A percentile compares a stretch with the other conserved stretches of the same genome.
These are phyloP conservation scores for Dromius quadrimaculatus DNA, from an alignment of 2,888 invertebrate species.

Conservation along the genomic window DNA sequence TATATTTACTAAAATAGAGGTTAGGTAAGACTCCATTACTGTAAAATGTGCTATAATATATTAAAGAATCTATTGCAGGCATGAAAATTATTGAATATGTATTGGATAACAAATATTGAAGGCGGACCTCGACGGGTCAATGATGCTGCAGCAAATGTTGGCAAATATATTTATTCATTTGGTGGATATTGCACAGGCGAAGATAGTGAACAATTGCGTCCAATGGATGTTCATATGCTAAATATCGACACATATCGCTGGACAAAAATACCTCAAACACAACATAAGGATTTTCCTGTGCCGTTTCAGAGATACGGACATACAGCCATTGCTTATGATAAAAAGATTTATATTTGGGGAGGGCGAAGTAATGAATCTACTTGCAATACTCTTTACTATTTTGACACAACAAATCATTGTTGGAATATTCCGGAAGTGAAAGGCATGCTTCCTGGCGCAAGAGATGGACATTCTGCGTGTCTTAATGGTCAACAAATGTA, in stretches of 20 bases:
- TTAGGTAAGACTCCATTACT: slow-evolving; percentile 23
- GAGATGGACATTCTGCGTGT: slow-evolving; percentile 94
- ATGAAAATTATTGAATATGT: slow-evolving; percentile 68
- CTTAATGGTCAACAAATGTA: slow-evolving; percentile 84
- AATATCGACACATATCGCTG: slow-evolving; percentile 79
- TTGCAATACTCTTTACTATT: slow-evolving; percentile 85
- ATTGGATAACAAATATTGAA: slow-evolving; percentile 88
- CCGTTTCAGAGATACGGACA: slow-evolving; percentile 93
- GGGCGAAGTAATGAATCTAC: slow-evolving; percentile 89
- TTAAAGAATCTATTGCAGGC: slow-evolving; percentile 2
- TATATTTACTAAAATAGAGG: slow-evolving; percentile 28
- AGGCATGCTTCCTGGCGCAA: slow-evolving; percentile 67
- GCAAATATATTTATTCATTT: slow-evolving; percentile 86
- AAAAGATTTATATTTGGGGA: slow-evolving; percentile 90
- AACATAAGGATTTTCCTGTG: slow-evolving; percentile 68
- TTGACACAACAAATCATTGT: slow-evolving; percentile 77
- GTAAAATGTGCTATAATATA: not conserved
- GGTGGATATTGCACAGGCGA: slow-evolving; percentile 93
- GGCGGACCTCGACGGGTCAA: slow-evolving; percentile 93
- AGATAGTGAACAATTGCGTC: slow-evolving; percentile 78
- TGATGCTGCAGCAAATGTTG: slow-evolving; percentile 89
- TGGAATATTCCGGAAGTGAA: slow-evolving; percentile 77
- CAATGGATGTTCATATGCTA: slow-evolving; percentile 89
- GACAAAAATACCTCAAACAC: slow-evolving; percentile 69
- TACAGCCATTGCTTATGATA: slow-evolving; percentile 84